Evolutionary conservation across 2,113 vertebrate species (phyloP).

Genomic region (Thamnophis sirtalis): DNA sequence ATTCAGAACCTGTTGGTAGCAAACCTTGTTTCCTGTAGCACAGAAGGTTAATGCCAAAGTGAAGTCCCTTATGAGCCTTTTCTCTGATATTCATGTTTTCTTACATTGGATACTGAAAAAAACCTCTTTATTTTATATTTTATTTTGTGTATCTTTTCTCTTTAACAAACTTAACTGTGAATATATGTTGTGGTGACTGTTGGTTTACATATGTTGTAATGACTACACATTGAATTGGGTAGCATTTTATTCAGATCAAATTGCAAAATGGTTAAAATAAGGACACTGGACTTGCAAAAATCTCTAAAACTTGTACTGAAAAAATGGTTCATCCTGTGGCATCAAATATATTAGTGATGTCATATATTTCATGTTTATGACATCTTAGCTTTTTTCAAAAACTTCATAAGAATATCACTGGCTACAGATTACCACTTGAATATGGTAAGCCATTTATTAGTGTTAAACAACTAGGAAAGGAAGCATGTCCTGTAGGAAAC

Average conservation of each 20-base stretch:
- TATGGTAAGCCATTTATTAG: neutral
- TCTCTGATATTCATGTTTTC: conserved; percentile 67
- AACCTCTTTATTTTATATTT: neutral
- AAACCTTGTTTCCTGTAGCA: conserved; percentile 77
- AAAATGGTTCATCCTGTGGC: neutral
- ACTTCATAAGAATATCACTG: conserved; percentile 16
- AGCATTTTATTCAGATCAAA: neutral
- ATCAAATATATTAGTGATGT: neutral
- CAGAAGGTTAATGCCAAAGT: conserved; percentile 89
- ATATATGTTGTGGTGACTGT: neutral
- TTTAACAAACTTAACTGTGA: conserved; percentile 3
- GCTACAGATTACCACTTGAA: neutral
- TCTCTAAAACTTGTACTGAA: neutral
- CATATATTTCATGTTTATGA: neutral
- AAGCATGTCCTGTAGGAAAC: neutral
- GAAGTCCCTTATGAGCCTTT: conserved; percentile 75
- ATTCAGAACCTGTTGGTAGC: conserved; percentile 91
- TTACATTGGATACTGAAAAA: neutral
- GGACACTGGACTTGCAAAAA: neutral
- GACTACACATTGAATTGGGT: neutral
- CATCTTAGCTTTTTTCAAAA: neutral
- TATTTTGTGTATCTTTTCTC: neutral
- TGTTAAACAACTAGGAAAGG: neutral
- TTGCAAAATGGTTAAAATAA: neutral
- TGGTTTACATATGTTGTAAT: neutral